A percentile compares a stretch with the other conserved stretches of the same genome.
These are phyloP conservation scores for Rhabdornis inornatus DNA, from an alignment of 2,113 vertebrate genomes.

Conservation along the genomic window DNA sequence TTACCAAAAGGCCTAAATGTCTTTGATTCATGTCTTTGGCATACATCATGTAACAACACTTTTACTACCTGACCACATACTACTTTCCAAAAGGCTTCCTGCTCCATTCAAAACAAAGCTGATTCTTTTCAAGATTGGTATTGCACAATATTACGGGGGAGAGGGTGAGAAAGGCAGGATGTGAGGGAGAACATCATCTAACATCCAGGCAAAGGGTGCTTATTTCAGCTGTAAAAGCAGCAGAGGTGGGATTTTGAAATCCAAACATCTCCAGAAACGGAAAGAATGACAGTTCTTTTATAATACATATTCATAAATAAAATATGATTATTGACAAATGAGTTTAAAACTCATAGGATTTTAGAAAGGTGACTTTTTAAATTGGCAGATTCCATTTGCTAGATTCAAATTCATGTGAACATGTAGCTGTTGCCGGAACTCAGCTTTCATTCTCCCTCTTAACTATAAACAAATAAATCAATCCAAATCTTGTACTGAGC, in stretches of 20 bases:
- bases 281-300: not conserved
- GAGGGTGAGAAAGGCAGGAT: not conserved
- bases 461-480: not conserved
- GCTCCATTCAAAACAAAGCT: not conserved
- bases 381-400: not conserved
- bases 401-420: not conserved
- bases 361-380: not conserved
- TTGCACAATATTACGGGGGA: not conserved
- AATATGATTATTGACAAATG: not conserved
- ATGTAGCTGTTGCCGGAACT: not conserved
- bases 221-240: not conserved
- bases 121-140: not conserved
- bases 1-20: not conserved
- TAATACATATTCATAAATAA: not conserved
- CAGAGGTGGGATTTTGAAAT: not conserved
- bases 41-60: not conserved
- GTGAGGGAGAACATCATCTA: not conserved
- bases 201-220: not conserved
- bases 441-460: not conserved
- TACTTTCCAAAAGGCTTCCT: not conserved
- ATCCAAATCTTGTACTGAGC: not conserved
- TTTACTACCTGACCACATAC: not conserved
- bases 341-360: not conserved
- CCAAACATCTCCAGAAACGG: not conserved
- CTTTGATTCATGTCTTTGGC: not conserved